Percentiles rank a stretch among this genome's conserved stretches.
These are phyloP conservation scores for Lerema accius DNA, from an alignment of 1,140 invertebrate genomes.

Conservation along the genomic window DNA sequence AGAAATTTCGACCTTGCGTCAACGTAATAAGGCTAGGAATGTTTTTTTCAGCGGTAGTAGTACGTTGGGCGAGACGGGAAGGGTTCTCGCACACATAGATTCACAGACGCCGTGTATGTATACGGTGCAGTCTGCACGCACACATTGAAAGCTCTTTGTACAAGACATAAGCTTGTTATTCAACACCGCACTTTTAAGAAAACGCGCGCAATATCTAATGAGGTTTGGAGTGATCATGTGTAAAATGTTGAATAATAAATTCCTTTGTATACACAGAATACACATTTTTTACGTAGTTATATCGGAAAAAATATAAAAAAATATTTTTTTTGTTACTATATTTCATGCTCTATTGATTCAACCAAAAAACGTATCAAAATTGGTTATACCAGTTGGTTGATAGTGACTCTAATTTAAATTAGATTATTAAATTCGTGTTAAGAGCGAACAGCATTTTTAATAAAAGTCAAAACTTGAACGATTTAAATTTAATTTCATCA, in stretches of 20 bases:
- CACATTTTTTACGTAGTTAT: too few relatives aligned
- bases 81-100: slow-evolving; percentile 68
- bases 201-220: slow-evolving; percentile 21
- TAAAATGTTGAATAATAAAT: not conserved
- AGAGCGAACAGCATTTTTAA: too few relatives aligned
- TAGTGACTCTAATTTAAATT: too few relatives aligned
- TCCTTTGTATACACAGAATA: not conserved
- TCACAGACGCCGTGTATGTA: slow-evolving; percentile 53
- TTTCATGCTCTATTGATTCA: too few relatives aligned
- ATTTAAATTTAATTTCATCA: too few relatives aligned
- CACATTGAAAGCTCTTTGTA: slow-evolving; percentile 45
- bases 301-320: too few relatives aligned
- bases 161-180: slow-evolving; percentile 36
- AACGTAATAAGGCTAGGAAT: slow-evolving; percentile 1
- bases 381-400: too few relatives aligned
- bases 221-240: slow-evolving; percentile 6
- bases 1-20: slow-evolving; percentile 41
- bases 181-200: slow-evolving; percentile 33
- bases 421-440: too few relatives aligned
- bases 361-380: too few relatives aligned
- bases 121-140: slow-evolving; percentile 68
- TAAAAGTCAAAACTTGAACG: too few relatives aligned
- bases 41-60: slow-evolving; percentile 26
- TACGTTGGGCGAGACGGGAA: slow-evolving; percentile 65
- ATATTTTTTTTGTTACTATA: too few relatives aligned